Evolutionary conservation across 2,113 vertebrate genomes (phyloP), one percentile per base, ranked within the genome.

Genomic region (Semicossyphus pulcher): DNA sequence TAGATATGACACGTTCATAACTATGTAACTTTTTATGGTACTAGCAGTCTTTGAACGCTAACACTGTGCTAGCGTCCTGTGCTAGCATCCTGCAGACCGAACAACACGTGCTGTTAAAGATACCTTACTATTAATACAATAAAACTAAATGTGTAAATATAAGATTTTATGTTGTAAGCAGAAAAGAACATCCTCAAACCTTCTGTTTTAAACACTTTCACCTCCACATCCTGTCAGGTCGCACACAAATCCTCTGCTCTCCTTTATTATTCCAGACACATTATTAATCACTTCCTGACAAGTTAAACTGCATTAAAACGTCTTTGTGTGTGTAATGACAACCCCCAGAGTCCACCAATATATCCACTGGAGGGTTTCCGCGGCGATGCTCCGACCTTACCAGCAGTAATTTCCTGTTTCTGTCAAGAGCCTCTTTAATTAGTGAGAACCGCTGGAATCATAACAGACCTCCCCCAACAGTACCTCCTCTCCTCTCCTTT

Each of bases 391-490:
- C 74, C 45, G 78, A 78, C 83, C 73, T 79, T 70, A 25, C 68
- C 51, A 52, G 51, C 74, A 32, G 72, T 69, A 57, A 71, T 83
- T 87, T 90, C 79, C 76, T 77, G 64, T 67, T 53, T 1, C 83
- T 83, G 81, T 76, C 77, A 67, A 64, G 60, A 86, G 65, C 79
- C 87, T 88, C 52, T 90, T 90, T 87, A 90, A 90, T 90, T 83
- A 85, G 78, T 89, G 64, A 78, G 78, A 79, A 61, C 56, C 69
- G 28, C 69, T 82, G 76, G 78, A 88, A 77, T 89, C 76, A 82
- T 76, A 88, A 82, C 79, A 85, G 39, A 25, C 75, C 60, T 45
- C 68, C 78, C 39, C 36, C 47, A 23, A 12, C 67, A 18, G 11
- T 15, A 25, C 66, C 62, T 74, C 76, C 60, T 44, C 47, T 58